A percentile compares a stretch with the other conserved stretches of the same genome.
Conservation (phyloP, 2,797 vertebrate genomes). For the Darevskia nairensis region DNA sequence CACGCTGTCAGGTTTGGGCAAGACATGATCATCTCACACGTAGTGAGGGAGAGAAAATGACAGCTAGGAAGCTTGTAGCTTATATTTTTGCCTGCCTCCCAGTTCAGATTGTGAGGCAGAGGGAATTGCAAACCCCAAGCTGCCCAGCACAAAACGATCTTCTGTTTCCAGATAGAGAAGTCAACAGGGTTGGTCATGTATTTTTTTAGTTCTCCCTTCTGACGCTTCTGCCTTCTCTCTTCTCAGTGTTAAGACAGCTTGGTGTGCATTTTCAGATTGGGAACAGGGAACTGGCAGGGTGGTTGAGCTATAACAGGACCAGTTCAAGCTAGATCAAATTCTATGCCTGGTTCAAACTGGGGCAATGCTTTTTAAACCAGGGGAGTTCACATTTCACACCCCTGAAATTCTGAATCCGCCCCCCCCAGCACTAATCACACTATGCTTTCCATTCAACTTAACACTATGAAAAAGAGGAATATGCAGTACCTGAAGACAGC, state of each 20-base stretch:
- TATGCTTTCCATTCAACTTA: background rate
- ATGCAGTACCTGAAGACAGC: too few relatives aligned
- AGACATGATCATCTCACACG: background rate
- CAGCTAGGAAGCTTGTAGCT: background rate
- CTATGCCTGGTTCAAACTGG: background rate
- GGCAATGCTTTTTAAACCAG: background rate
- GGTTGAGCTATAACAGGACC: background rate
- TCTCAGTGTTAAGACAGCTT: background rate
- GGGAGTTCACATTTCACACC: background rate
- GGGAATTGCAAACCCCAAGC: background rate
- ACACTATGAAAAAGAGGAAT: background rate
- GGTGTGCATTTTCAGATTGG: background rate
- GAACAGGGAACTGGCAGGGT: background rate
- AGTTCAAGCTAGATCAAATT: background rate
- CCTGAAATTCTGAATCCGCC: background rate
- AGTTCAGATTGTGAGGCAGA: background rate
- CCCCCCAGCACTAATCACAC: background rate
- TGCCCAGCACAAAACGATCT: background rate
- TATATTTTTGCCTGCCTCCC: background rate
- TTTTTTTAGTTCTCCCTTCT: background rate
- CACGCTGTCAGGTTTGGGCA: background rate
- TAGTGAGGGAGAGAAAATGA: background rate
- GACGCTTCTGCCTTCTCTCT: background rate
- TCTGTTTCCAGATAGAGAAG: background rate
- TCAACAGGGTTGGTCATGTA: background rate